Base-by-base conservation (phyloP, 2,113 vertebrate genomes). In the Calypte anna region DNA sequence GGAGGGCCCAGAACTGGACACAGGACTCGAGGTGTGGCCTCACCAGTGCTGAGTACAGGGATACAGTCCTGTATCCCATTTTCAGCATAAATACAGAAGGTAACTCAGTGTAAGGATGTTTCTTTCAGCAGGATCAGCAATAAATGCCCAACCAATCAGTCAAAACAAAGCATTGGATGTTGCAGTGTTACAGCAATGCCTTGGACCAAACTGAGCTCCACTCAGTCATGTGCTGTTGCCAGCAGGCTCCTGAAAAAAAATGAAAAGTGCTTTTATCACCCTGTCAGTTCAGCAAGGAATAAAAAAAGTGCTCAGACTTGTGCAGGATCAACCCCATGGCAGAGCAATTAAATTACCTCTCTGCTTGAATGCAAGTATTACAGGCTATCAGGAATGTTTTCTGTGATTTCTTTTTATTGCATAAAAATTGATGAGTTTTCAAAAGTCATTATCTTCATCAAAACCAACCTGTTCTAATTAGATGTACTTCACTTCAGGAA, bases 381-480 rank as follows among this genome's bases (percentile, higher is more conserved):
- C 38, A 57, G 44, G 1, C 48, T 44, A 61, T 2, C 2, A 75
- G 55, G 72, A 92, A 64, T 33, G 61, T n/a, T 91, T 72, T 44
- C 40, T 85, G 74, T 73, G 55, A 66, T 93, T 96, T 80, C 62
- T 62, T 94, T 91, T 75, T 68, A 75, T 68, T 86, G 90, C 69
- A 70, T 46, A 48, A 96, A 88, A 94, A 91, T 12, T 2, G 76
- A 93, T 84, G 91, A 57, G 67, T 87, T 93, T 96, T 89, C 36
- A 23, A 4, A 82, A 86, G 67, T 80, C 76, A n/a, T 94, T 86
- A 82, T 89, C 80, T 76, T 62, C 94, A 75, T 91, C 90, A 95
- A 96, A 91, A 24, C 2, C 91, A 96, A 91, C 92, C 95, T 91
- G 91, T 55, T 95, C 89, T 91, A 96, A 93, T 97, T 95, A 94